phyloP scores from a whole-genome alignment of 2,888 invertebrate species.

The Leptopilina syphax region DNA sequence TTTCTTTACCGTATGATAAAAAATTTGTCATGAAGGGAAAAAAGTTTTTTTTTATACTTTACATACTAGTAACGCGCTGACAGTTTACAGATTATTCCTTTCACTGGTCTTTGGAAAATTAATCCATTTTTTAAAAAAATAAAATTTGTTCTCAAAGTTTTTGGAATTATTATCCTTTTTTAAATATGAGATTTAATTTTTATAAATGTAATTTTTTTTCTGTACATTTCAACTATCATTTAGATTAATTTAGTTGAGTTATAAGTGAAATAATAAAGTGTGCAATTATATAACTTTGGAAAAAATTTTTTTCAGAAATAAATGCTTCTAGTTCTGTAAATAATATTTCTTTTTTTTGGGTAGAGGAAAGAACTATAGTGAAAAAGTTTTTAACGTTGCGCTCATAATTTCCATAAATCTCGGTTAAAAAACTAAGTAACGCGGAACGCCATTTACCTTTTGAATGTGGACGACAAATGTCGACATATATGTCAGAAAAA shows the following conservation, averaged over 20 bases:
- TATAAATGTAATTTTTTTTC: background rate
- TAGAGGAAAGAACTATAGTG: conserved; percentile 39
- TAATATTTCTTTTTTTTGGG: background rate
- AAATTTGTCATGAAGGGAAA: background rate
- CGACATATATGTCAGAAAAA: background rate
- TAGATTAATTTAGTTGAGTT: background rate
- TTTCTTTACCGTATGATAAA: background rate
- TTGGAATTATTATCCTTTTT: background rate
- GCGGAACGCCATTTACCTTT: conserved; percentile 59
- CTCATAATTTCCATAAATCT: conserved; percentile 66
- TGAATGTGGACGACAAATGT: conserved; percentile 1
- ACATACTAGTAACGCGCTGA: background rate
- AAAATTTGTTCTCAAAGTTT: background rate
- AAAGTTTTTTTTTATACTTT: background rate
- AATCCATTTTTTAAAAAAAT: background rate
- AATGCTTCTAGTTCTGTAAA: conserved; percentile 5
- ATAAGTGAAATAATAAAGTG: conserved; percentile 5
- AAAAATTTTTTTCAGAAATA: background rate
- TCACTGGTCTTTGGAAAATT: background rate
- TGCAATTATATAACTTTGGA: conserved; percentile 5
- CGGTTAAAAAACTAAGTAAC: conserved; percentile 66
- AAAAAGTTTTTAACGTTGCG: conserved; percentile 53
- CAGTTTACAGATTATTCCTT: conserved; percentile 7
- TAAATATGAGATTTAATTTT: background rate
- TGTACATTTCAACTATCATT: background rate